Base-by-base conservation (phyloP, 2,888 invertebrate genomes). In the Keiferia lycopersicella region DNA sequence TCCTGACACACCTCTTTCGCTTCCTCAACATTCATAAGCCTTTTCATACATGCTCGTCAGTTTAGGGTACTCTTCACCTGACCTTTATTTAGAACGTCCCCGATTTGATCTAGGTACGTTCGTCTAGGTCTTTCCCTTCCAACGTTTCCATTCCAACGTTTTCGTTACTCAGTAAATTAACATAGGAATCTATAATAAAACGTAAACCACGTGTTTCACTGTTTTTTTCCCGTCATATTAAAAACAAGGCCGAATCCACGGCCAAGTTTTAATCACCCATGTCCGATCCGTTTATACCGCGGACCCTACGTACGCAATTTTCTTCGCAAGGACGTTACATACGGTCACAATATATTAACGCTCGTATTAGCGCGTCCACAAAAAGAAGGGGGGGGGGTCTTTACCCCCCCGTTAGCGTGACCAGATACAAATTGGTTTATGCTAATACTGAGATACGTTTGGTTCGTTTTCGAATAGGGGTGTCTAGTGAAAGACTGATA, bases 371-470 rank as follows among this genome's bases (percentile, higher is more conserved):
- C 58, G 39, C 58, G 38, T 39, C 58, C 56, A 56, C n/a, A 45
- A 34, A 34, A 34, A 30, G 30, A 6, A 6, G 41, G 14, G 12
- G 12, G n/a, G 45, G 41, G 41, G 45, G 16, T 18, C 38, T 11
- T 11, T 4, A 20, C 26, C 60, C 60, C 45, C 16, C 16, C 63
- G 59, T 63, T 78, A 69, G 76, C 78, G 79, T 78, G 79, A 76
- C 76, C 72, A 65, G 60, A 67, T 69, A 65, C 73, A 77, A 79
- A 79, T 79, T 73, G 77, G 69, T 77, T 79, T 79, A 79, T 79
- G 79, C 69, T 73, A 79, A 79, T 78, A 66, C 66, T 53, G 64
- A 66, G 68, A 75, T 71, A 69, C 61, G 48, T 66, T 62, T 16
- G 62, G 34, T 51, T 39, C 18, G 30, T 68, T 66, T 66, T 61